A percentile compares a stretch with the other conserved stretches of the same genome.
Conservation (phyloP, 2,888 invertebrate species). For the Chloromyia formosa region DNA sequence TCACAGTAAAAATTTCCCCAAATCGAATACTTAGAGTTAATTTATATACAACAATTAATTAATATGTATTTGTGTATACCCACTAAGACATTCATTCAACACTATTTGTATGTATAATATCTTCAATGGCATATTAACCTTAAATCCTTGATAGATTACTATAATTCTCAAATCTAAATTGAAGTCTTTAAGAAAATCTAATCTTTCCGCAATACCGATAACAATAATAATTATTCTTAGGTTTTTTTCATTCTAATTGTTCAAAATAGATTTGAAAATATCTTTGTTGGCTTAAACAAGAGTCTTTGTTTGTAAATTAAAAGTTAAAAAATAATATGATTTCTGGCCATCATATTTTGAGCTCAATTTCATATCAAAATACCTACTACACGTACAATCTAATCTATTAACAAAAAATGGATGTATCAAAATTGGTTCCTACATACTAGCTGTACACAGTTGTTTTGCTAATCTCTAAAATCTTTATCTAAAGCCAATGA, state of each 20-base stretch:
- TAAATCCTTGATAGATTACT: slow-evolving; percentile 10
- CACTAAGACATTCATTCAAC: background rate
- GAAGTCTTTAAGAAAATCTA: background rate
- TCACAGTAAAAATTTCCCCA: no score
- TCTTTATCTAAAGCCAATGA: background rate
- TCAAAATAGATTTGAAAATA: slow-evolving; percentile 18
- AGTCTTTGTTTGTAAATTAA: background rate
- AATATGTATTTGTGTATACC: no score
- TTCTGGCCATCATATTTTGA: slow-evolving; percentile 32
- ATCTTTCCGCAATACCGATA: no score
- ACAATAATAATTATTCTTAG: background rate
- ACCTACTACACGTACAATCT: slow-evolving; percentile 18
- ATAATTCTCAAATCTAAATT: slow-evolving; percentile 20
- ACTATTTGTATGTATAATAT: slow-evolving; percentile 14
- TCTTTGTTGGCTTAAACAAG: background rate
- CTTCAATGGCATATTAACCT: slow-evolving; percentile 32
- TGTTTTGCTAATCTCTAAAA: background rate
- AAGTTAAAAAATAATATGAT: slow-evolving; percentile 7
- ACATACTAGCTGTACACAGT: slow-evolving; percentile 28
- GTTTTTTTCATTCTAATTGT: background rate
- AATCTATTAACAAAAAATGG: slow-evolving; percentile 25
- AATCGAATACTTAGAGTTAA: no score
- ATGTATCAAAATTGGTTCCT: slow-evolving; percentile 34
- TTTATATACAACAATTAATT: background rate
- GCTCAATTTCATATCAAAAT: slow-evolving; percentile 34